phyloP scores from a whole-genome alignment of 2,113 vertebrate species.

The Pluvianellus socialis region DNA sequence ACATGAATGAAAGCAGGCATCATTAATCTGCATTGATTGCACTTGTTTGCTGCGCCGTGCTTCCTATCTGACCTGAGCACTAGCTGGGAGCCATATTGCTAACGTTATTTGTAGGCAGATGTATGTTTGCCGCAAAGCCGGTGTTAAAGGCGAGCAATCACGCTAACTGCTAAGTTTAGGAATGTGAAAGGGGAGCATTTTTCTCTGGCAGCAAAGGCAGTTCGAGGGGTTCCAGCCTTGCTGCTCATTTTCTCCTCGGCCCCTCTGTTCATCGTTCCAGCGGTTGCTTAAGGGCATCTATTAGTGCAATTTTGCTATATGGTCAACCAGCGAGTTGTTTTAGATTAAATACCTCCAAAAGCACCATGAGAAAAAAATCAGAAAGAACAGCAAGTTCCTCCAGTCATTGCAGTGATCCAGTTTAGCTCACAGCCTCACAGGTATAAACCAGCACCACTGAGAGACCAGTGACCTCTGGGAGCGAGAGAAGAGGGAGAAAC shows the following conservation, averaged over 20 bases:
- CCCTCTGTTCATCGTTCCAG: background rate
- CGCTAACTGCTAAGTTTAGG: background rate
- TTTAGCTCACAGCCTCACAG: background rate
- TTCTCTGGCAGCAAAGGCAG: conserved; percentile 18
- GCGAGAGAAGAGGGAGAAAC: background rate
- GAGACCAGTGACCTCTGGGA: background rate
- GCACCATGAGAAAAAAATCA: background rate
- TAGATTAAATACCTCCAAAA: background rate
- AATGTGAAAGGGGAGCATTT: conserved; percentile 47
- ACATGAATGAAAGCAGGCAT: conserved; percentile 60
- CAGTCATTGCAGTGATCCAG: background rate
- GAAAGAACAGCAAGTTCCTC: background rate
- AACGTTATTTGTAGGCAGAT: conserved; percentile 21
- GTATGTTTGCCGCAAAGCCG: background rate
- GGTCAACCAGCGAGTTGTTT: background rate
- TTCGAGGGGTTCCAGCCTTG: background rate
- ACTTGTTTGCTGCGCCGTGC: conserved; percentile 17
- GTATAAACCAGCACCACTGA: background rate
- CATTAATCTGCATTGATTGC: conserved; percentile 67
- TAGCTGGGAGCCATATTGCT: conserved; percentile 15
- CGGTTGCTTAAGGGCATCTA: background rate
- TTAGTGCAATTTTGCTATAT: background rate
- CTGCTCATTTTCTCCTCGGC: conserved; percentile 8
- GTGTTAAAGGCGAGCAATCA: background rate
- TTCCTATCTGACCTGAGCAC: conserved; percentile 35